Base-by-base conservation (phyloP, 2,888 invertebrate genomes). In the Pediacus dermestoides region DNA sequence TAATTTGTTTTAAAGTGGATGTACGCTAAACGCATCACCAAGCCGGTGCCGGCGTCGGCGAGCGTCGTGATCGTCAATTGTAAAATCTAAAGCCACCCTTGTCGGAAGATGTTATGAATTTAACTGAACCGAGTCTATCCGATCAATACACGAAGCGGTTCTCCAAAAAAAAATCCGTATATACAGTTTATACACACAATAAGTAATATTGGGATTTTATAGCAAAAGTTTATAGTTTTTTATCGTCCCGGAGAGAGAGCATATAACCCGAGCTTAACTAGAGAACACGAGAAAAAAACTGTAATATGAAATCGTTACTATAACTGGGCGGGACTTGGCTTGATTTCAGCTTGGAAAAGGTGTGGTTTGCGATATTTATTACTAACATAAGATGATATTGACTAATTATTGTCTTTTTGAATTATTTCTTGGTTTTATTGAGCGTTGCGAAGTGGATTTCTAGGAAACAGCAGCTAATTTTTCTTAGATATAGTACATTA, bases 231-330 rank as follows among this genome's bases (percentile, higher is more conserved):
- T 28, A 37, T 37, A 37, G 37, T 42, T 37, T 42, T 37, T 30
- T 37, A 18, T 16, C 11, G 28, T n/a, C 21, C 31, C 23, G 14
- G 30, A 12, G 10, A 30, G 37, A n/a, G n/a, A n/a, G n/a, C n/a
- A n/a, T n/a, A n/a, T n/a, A n/a, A n/a, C n/a, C n/a, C n/a, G n/a
- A n/a, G n/a, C n/a, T n/a, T n/a, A n/a, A n/a, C n/a, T n/a, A n/a
- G n/a, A n/a, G n/a, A n/a, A n/a, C n/a, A n/a, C n/a, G n/a, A 26
- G 8, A 45, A 47, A 52, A 52, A 52, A 52, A 45, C 45, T 44
- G 21, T 53, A 54, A 54, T 54, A 54, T 48, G 54, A 54, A 54
- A 54, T 54, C 54, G 54, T 54, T 54, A 54, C 52, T 48, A 49
- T 48, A 43, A 39, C 43, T 44, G 50, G 52, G 52, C 50, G 49